These are phyloP conservation scores for Acleris laterana DNA, from an alignment of 2,888 invertebrate species.

Conservation along the genomic window DNA sequence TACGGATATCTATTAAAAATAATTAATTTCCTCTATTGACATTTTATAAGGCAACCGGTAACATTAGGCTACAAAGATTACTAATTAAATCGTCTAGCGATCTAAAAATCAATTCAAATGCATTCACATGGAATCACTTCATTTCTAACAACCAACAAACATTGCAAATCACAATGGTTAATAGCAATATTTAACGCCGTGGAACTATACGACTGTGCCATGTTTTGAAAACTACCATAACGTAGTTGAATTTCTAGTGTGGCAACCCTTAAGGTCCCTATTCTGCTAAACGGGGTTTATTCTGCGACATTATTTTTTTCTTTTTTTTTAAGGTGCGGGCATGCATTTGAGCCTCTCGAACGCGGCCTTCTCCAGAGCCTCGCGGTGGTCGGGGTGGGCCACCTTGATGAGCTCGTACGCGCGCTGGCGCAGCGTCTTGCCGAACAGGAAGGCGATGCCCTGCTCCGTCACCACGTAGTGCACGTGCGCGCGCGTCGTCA, in stretches of 20 bases:
- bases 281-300: slow-evolving; percentile 16
- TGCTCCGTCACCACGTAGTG: slow-evolving; percentile 97
- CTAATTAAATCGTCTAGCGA: slow-evolving; percentile 21
- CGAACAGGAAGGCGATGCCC: slow-evolving; percentile 95
- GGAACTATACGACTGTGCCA: slow-evolving; percentile 18
- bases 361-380: slow-evolving; percentile 92
- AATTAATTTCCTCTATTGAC: slow-evolving; percentile 40
- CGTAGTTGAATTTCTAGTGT: slow-evolving; percentile 30
- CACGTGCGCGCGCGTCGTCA: slow-evolving; percentile 95
- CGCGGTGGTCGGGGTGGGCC: slow-evolving; percentile 95
- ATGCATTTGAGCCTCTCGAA: slow-evolving; percentile 92
- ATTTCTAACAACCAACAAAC: slow-evolving; percentile 25
- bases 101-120: slow-evolving; percentile 34
- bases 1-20: slow-evolving; percentile 39
- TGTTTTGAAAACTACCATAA: slow-evolving; percentile 36
- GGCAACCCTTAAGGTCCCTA: slow-evolving; percentile 40
- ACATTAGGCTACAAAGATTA: slow-evolving; percentile 27
- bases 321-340: slow-evolving; percentile 84
- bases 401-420: slow-evolving; percentile 95
- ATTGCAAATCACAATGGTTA: slow-evolving; percentile 6
- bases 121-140: slow-evolving; percentile 30
- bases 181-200: slow-evolving; percentile 1
- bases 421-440: slow-evolving; percentile 94
- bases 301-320: background rate
- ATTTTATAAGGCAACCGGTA: slow-evolving; percentile 35